Percentiles rank a stretch among this genome's conserved stretches.
phyloP scores from a whole-genome alignment of 2,113 vertebrate genomes.

The Tor tambroides region DNA sequence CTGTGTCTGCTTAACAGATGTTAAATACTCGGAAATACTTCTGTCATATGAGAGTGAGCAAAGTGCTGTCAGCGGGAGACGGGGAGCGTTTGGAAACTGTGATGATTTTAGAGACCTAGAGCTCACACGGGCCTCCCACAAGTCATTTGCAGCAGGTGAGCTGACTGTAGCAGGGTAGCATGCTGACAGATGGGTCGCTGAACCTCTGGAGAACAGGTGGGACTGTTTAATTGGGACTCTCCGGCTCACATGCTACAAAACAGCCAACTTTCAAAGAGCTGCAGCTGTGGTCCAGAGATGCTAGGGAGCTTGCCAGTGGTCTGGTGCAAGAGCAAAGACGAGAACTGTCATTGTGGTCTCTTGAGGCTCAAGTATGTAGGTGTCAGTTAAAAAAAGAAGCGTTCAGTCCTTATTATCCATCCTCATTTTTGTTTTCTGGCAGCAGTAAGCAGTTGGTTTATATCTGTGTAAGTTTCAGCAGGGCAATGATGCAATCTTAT shows the following conservation, averaged over 20 bases:
- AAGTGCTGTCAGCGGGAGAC: slow-evolving; percentile 53
- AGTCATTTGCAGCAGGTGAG: slow-evolving; percentile 56
- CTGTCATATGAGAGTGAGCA: slow-evolving; percentile 38
- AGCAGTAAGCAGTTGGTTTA: slow-evolving; percentile 4
- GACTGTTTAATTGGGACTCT: slow-evolving; percentile 71
- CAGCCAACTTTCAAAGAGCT: slow-evolving; percentile 56
- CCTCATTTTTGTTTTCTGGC: slow-evolving; percentile 2
- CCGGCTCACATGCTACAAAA: slow-evolving; percentile 40
- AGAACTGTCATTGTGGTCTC: slow-evolving; percentile 30
- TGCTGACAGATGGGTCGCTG: slow-evolving; percentile 64
- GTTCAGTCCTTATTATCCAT: slow-evolving; percentile 46
- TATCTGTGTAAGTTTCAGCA: neutral
- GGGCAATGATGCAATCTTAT: slow-evolving; percentile 28
- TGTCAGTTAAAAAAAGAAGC: neutral
- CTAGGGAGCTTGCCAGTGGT: neutral
- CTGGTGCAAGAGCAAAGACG: slow-evolving; percentile 2
- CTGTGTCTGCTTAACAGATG: slow-evolving; percentile 26
- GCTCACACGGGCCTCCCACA: slow-evolving; percentile 56
- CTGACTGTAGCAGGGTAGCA: slow-evolving; percentile 51
- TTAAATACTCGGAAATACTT: slow-evolving; percentile 14
- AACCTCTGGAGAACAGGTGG: slow-evolving; percentile 64
- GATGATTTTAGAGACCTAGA: slow-evolving; percentile 59
- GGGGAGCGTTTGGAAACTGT: slow-evolving; percentile 46
- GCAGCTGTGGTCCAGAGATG: slow-evolving; percentile 51
- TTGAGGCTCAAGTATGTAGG: slow-evolving; percentile 19